These are phyloP conservation scores for Falco rusticolus DNA, from an alignment of 2,797 vertebrate genomes.

Conservation along the genomic window DNA sequence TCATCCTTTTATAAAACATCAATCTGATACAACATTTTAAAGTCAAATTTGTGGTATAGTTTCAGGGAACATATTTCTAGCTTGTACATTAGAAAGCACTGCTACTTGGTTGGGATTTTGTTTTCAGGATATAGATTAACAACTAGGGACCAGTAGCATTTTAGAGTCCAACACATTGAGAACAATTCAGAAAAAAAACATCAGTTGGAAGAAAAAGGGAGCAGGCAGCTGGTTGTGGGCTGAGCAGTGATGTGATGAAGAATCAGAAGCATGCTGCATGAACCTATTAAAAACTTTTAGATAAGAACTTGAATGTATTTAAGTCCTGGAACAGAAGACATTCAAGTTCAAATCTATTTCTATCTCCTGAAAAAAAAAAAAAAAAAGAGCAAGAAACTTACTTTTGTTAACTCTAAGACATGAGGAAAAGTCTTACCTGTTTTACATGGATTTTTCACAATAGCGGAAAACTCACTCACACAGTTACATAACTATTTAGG, in stretches of 20 bases:
- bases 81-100: not conserved
- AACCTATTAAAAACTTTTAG: not conserved
- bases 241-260: not conserved
- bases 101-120: not conserved
- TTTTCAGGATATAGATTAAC: not conserved
- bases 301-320: not conserved
- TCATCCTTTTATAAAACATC: not conserved
- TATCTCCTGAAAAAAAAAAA: not conserved
- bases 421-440: not conserved
- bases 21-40: not conserved
- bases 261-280: not conserved
- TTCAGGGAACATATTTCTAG: not conserved
- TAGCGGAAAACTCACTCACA: not conserved
- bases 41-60: not conserved
- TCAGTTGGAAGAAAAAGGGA: not conserved
- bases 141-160: not conserved
- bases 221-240: not conserved
- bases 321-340: not conserved
- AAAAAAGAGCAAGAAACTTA: not conserved
- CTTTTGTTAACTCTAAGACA: not conserved
- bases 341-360: not conserved
- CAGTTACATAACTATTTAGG: not conserved
- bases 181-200: not conserved
- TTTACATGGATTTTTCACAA: not conserved
- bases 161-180: not conserved